These are phyloP conservation scores for Acanthurus leucopareius DNA, from an alignment of 2,797 vertebrate species.

Conservation along the genomic window DNA sequence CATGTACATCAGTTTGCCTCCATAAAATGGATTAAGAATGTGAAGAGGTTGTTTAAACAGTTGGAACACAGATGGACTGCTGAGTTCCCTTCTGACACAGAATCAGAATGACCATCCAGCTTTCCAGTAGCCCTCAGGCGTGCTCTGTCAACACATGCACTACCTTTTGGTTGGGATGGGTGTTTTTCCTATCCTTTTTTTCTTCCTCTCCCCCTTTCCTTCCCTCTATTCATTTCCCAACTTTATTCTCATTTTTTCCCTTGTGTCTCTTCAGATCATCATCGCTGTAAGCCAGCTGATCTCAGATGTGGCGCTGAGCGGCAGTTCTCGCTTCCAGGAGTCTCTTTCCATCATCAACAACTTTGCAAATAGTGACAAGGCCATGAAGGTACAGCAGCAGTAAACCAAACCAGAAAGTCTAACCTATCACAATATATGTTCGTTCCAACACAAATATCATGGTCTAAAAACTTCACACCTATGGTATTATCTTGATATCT, in stretches of 20 bases:
- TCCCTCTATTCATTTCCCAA: accelerated
- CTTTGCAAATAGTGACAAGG: conserved; percentile 97
- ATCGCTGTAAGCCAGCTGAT: conserved; percentile 98
- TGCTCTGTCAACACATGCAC: neutral
- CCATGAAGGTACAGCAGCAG: conserved; percentile 91
- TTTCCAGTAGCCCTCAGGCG: conserved; percentile 12
- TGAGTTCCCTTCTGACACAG: neutral
- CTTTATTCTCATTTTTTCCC: neutral
- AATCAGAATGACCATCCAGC: neutral
- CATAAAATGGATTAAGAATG: neutral
- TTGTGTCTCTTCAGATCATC: conserved; percentile 89
- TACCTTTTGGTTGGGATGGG: neutral
- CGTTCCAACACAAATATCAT: too few relatives aligned
- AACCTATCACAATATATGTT: too few relatives aligned
- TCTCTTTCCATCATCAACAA: conserved; percentile 99
- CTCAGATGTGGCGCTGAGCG: conserved; percentile 94
- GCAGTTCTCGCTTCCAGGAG: conserved; percentile 96
- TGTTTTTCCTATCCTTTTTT: neutral
- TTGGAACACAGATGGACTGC: conserved; percentile 17
- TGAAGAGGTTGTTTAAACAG: conserved; percentile 8
- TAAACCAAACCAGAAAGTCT: neutral
- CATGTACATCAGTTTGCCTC: neutral
- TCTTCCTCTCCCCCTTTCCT: too few relatives aligned
- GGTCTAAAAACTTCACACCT: too few relatives aligned
- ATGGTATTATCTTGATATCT: too few relatives aligned